Evolutionary conservation across 2,113 vertebrate species (phyloP).

Genomic region (Sinocyclocheilus anshuiensis): DNA sequence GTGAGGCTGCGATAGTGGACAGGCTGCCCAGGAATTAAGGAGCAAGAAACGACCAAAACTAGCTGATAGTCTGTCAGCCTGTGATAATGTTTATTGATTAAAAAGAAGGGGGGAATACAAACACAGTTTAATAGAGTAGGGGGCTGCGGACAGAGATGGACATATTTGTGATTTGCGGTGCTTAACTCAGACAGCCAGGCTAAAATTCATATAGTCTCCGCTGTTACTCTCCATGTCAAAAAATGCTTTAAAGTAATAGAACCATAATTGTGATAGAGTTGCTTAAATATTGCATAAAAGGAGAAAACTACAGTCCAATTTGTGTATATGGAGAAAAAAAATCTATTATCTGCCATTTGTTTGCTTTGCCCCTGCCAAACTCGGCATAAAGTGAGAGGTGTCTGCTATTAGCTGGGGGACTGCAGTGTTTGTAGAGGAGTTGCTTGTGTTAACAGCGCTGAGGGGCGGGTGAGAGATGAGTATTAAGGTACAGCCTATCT

Average conservation of each 20-base stretch:
- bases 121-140: constrained; percentile 75
- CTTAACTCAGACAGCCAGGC: constrained; percentile 57
- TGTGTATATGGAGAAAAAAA: background rate
- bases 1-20: constrained; percentile 66
- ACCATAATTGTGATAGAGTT: background rate
- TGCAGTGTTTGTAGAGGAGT: constrained; percentile 66
- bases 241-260: background rate
- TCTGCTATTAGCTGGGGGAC: constrained; percentile 68
- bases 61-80: constrained; percentile 76
- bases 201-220: constrained; percentile 22
- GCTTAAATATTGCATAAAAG: background rate
- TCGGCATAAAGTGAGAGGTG: constrained; percentile 58
- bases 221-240: background rate
- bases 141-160: constrained; percentile 38
- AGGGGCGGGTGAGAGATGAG: constrained; percentile 45
- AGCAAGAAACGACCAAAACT: constrained; percentile 70
- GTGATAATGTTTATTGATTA: constrained; percentile 82
- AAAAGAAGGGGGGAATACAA: constrained; percentile 62
- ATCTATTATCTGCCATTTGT: constrained; percentile 67
- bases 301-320: no score
- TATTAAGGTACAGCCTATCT: constrained; percentile 58
- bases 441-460: constrained; percentile 54
- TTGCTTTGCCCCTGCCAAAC: constrained; percentile 61
- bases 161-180: constrained; percentile 66
- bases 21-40: constrained; percentile 69